A percentile compares a stretch with the other conserved stretches of the same genome.
These are phyloP conservation scores for Sphaerophoria taeniata DNA, from an alignment of 2,888 invertebrate genomes.

Conservation along the genomic window DNA sequence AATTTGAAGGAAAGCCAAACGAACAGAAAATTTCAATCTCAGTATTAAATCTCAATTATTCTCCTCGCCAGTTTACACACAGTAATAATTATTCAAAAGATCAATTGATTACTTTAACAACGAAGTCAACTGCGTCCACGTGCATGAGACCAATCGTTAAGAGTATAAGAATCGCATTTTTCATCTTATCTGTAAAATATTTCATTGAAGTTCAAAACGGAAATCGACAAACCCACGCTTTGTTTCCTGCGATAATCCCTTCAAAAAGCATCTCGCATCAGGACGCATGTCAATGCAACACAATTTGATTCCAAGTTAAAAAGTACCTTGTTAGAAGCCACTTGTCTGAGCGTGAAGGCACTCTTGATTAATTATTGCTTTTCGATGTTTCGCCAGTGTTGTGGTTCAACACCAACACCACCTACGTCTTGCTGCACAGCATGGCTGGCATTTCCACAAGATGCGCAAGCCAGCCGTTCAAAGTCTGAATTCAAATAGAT, in stretches of 20 bases:
- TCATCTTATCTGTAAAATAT: no score
- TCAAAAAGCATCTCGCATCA: constrained; percentile 39
- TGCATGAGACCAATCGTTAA: no score
- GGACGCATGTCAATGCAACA: constrained; percentile 60
- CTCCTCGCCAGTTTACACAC: no score
- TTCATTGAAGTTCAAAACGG: constrained; percentile 5
- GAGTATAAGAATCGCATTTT: no score
- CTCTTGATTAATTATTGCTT: constrained; percentile 72
- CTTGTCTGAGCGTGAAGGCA: constrained; percentile 55
- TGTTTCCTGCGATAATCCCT: constrained; percentile 10
- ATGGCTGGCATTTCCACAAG: not conserved
- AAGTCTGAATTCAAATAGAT: constrained; percentile 38
- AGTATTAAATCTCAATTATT: no score
- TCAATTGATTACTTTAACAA: no score
- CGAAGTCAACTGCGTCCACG: no score
- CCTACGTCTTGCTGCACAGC: constrained; percentile 32
- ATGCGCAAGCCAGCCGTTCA: constrained; percentile 17
- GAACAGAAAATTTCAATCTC: no score
- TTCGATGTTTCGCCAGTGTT: constrained; percentile 54
- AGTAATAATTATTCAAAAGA: no score
- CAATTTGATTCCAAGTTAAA: constrained; percentile 24
- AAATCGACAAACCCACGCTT: constrained; percentile 55
- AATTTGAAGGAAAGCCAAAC: no score
- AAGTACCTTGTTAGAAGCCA: constrained; percentile 36
- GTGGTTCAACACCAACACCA: constrained; percentile 10